These are phyloP conservation scores for Parauchenoglanis ngamensis DNA, from an alignment of 2,797 vertebrate species.

Conservation along the genomic window DNA sequence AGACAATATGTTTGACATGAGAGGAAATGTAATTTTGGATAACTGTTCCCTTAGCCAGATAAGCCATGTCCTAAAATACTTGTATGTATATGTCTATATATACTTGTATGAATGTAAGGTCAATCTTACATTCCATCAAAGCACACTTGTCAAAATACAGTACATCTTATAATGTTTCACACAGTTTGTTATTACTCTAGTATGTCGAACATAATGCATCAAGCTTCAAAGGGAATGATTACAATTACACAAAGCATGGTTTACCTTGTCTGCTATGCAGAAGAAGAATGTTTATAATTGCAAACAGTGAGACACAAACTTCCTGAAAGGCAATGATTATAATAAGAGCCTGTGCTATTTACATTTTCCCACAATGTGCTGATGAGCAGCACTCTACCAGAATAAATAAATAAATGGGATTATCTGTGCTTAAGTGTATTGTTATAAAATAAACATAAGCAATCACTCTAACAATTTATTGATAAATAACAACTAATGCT, in stretches of 20 bases:
- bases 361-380: neutral
- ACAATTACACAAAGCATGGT: neutral
- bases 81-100: neutral
- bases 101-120: neutral
- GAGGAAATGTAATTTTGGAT: neutral
- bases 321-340: constrained; percentile 6
- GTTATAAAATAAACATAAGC: neutral
- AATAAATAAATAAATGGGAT: constrained; percentile 18
- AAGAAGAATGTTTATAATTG: constrained; percentile 11
- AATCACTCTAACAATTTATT: neutral
- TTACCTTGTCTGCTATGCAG: neutral
- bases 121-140: neutral
- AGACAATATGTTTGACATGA: neutral
- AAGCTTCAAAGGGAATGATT: neutral
- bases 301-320: neutral
- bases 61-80: neutral
- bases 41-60: neutral
- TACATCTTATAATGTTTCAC: too few relatives aligned
- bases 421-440: neutral
- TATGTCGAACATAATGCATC: neutral
- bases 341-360: constrained; percentile 22
- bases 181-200: neutral
- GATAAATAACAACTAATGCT: neutral
- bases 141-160: neutral
- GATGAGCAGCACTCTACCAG: neutral